Conservation (phyloP, 2,888 invertebrate genomes). For the Girardia tigrina region DNA sequence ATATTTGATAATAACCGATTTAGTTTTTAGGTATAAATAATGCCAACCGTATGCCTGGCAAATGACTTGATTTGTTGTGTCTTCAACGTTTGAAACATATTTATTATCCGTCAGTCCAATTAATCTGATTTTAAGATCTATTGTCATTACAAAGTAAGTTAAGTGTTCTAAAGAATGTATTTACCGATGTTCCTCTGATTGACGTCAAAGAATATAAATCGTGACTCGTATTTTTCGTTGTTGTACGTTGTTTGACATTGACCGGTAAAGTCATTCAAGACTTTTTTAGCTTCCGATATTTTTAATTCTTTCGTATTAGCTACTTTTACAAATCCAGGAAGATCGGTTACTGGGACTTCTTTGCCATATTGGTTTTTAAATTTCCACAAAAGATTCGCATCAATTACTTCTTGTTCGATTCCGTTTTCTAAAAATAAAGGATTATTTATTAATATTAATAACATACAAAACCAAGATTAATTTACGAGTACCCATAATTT, state of each 20-base stretch:
- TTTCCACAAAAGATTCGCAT: not conserved
- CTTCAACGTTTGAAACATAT: not conserved
- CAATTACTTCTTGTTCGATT: not conserved
- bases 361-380: not conserved
- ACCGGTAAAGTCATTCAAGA: not conserved
- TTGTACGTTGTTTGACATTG: not conserved
- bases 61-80: not conserved
- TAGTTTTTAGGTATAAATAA: not conserved
- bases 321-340: not conserved
- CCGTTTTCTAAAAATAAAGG: not conserved
- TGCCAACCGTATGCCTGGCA: not conserved
- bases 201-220: slow-evolving; percentile 10
- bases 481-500: too few species aligned
- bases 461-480: too few species aligned
- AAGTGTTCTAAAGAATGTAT: not conserved
- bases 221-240: not conserved
- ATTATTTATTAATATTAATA: too few species aligned
- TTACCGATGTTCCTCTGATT: not conserved
- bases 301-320: not conserved
- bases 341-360: not conserved
- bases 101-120: not conserved
- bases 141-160: too few species aligned
- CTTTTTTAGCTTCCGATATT: not conserved
- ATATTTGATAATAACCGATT: too few species aligned
- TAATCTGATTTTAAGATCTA: not conserved